Evolutionary conservation across 2,797 vertebrate species (phyloP).

Genomic region (Margarornis squamiger): DNA sequence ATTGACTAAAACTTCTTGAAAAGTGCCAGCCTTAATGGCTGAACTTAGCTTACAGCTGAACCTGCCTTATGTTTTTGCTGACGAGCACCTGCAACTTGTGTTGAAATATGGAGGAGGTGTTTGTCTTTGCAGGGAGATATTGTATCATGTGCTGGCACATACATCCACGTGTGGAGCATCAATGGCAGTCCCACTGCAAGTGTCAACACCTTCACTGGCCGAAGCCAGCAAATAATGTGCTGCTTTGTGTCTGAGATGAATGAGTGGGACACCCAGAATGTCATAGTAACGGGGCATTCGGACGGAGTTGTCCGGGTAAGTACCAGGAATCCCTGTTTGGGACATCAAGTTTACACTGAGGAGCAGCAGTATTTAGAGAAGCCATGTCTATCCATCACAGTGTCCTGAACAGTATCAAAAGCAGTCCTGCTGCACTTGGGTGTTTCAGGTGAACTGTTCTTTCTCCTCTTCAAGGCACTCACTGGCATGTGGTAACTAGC

Average conservation of each 20-base stretch:
- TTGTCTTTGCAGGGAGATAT: conserved; percentile 87
- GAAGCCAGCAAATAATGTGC: conserved; percentile 95
- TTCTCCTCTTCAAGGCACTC: neutral
- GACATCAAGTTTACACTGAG: neutral
- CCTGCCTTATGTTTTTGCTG: neutral
- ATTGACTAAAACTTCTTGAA: neutral
- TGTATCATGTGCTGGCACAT: conserved; percentile 92
- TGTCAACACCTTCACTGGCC: conserved; percentile 95
- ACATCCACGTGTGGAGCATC: conserved; percentile 98
- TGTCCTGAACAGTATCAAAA: neutral
- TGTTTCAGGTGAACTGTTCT: neutral
- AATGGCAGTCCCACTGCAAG: conserved; percentile 95
- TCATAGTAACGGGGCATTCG: conserved; percentile 95
- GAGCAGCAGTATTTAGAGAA: neutral
- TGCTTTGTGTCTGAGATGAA: conserved; percentile 99
- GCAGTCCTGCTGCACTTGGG: neutral
- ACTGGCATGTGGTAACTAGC: neutral
- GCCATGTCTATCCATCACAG: neutral
- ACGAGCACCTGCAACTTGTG: neutral
- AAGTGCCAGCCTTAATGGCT: neutral
- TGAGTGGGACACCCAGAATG: conserved; percentile 98
- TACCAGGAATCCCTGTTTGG: neutral
- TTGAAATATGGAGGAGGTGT: neutral
- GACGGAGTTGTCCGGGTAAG: conserved; percentile 95
- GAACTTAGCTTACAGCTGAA: neutral